Base-by-base conservation (phyloP, 2,888 invertebrate species). In the Bedellia somnulentella region DNA sequence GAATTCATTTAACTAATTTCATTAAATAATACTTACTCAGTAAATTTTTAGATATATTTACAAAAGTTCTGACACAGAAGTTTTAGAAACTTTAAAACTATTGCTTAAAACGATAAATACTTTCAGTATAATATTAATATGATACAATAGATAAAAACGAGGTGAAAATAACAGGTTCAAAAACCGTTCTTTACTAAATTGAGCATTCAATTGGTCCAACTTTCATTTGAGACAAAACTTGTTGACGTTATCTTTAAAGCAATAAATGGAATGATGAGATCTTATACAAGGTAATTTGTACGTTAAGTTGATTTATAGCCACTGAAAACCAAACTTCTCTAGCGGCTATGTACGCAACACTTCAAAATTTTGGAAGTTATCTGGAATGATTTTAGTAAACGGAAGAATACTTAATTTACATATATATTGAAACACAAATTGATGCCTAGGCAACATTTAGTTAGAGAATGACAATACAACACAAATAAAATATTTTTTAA, bases 241-340 rank as follows among this genome's bases (percentile, higher is more conserved):
- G n/a, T 39, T 40, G 39, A 35, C 37, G 35, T 37, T 8, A 33
- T 33, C 43, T 47, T 61, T 63, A 67, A 66, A 67, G 61, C 60
- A 44, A 52, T 41, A 39, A 45, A 52, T 70, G 71, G 73, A 73
- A 73, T 73, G 73, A 56, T 73, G 71, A 71, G 73, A 73, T 71
- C 73, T 62, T 55, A 56, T 41, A 53, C n/a, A n/a, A n/a, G n/a
- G n/a, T n/a, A n/a, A n/a, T n/a, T n/a, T n/a, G n/a, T n/a, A n/a
- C n/a, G n/a, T n/a, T n/a, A n/a, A n/a, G n/a, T n/a, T n/a, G n/a
- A n/a, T n/a, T n/a, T n/a, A n/a, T n/a, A n/a, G n/a, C n/a, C n/a
- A n/a, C n/a, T n/a, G n/a, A n/a, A n/a, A n/a, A n/a, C n/a, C n/a
- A n/a, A n/a, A n/a, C n/a, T n/a, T n/a, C n/a, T n/a, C n/a, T n/a